Percentiles rank a stretch among this genome's conserved stretches.
Conservation (phyloP, 2,888 invertebrate species). For the Sturmia bella region DNA sequence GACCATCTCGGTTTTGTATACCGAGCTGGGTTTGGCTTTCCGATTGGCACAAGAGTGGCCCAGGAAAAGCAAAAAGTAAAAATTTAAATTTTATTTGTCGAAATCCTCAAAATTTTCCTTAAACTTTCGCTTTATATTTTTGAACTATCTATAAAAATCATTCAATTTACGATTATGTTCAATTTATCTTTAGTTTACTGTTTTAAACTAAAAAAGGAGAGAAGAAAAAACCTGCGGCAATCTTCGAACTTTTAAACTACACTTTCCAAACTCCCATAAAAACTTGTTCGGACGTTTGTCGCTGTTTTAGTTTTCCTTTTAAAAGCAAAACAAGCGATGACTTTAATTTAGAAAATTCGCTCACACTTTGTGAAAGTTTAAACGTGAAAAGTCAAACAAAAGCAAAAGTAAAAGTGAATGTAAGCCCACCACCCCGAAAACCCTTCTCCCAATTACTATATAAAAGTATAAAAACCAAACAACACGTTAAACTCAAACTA, state of each 20-base stretch:
- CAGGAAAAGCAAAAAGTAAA: no score
- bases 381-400: constrained; percentile 15
- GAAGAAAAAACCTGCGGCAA: neutral
- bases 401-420: neutral
- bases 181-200: neutral
- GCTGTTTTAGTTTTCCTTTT: constrained; percentile 8
- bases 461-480: neutral
- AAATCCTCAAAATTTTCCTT: no score
- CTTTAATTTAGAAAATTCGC: constrained; percentile 18
- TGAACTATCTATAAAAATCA: neutral
- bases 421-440: constrained; percentile 57
- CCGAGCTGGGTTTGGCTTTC: no score
- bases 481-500: constrained; percentile 31
- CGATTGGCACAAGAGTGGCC: neutral
- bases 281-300: constrained; percentile 2
- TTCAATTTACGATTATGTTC: neutral
- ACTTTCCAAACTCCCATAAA: constrained; percentile 4
- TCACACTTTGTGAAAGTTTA: constrained; percentile 49
- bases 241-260: constrained; percentile 6
- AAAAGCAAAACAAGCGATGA: constrained; percentile 19
- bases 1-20: no score
- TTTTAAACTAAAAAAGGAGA: neutral
- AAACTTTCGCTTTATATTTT: no score
- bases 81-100: no score
- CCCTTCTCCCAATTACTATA: constrained; percentile 11